Evolutionary conservation across 2,888 invertebrate genomes (phyloP).

Genomic region (Ditula angustiorana): DNA sequence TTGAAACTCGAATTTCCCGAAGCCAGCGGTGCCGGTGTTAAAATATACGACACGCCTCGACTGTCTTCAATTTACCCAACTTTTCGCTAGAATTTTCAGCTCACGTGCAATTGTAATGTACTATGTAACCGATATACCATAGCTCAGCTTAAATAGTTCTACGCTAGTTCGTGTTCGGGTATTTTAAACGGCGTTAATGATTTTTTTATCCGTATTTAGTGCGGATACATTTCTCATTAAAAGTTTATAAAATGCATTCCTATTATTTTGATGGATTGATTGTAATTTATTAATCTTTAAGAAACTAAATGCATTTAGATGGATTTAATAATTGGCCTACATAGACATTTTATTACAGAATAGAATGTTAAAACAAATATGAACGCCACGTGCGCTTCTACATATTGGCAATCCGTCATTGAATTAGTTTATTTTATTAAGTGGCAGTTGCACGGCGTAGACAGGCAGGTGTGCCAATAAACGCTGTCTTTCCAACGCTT

Average conservation of each 20-base stretch:
- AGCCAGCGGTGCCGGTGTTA: constrained; percentile 59
- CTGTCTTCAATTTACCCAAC: constrained; percentile 63
- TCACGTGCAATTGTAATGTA: constrained; percentile 66
- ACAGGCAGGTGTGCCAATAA: constrained; percentile 78
- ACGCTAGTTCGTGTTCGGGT: constrained; percentile 46
- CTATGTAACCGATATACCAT: constrained; percentile 58
- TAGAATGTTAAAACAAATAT: constrained; percentile 6
- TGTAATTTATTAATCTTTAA: too few species aligned
- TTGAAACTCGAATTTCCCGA: constrained; percentile 56
- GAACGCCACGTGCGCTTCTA: not conserved
- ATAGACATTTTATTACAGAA: constrained; percentile 35
- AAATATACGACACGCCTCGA: constrained; percentile 62
- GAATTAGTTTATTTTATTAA: constrained; percentile 36
- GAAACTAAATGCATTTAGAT: too few species aligned
- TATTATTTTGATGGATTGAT: not conserved
- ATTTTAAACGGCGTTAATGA: constrained; percentile 35
- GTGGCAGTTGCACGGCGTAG: constrained; percentile 50
- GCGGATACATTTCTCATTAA: not conserved
- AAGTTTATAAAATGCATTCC: not conserved
- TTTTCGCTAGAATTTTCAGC: constrained; percentile 58
- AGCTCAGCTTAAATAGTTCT: constrained; percentile 54
- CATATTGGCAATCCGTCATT: constrained; percentile 15
- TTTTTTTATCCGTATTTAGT: not conserved
- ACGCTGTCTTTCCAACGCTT: constrained; percentile 59
- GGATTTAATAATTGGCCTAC: too few species aligned